These are phyloP conservation scores for Alethe diademata DNA, from an alignment of 2,113 vertebrate genomes.

Conservation along the genomic window DNA sequence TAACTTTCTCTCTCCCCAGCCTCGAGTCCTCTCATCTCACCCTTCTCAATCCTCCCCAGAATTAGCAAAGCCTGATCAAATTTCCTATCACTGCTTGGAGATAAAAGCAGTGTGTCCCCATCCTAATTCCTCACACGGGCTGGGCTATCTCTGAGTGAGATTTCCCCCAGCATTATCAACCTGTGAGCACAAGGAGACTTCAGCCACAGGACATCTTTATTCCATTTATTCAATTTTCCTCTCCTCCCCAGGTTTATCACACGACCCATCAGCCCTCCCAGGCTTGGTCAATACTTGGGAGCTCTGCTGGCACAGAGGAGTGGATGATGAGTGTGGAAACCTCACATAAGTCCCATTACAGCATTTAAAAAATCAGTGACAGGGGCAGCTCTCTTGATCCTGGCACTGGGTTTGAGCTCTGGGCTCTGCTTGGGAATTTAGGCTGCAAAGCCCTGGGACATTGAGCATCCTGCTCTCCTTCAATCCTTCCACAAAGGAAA, in stretches of 20 bases:
- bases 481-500: rapidly evolving
- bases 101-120: not conserved
- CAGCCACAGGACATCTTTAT: not conserved
- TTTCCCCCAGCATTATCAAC: not conserved
- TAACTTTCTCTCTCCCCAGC: not conserved
- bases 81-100: not conserved
- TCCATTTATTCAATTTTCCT: not conserved
- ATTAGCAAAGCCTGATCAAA: slow-evolving; percentile 31
- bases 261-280: not conserved
- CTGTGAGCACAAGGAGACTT: not conserved
- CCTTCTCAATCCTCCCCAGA: not conserved
- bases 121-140: not conserved
- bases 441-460: not conserved
- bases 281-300: not conserved
- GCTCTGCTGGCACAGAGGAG: not conserved
- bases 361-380: not conserved
- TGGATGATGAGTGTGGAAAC: not conserved
- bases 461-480: not conserved
- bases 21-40: not conserved
- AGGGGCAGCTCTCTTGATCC: not conserved
- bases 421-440: not conserved
- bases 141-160: not conserved
- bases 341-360: not conserved
- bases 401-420: not conserved
- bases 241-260: not conserved